A percentile compares a stretch with the other conserved stretches of the same genome.
phyloP scores from a whole-genome alignment of 2,888 invertebrate species.

The Julus scandinavius region DNA sequence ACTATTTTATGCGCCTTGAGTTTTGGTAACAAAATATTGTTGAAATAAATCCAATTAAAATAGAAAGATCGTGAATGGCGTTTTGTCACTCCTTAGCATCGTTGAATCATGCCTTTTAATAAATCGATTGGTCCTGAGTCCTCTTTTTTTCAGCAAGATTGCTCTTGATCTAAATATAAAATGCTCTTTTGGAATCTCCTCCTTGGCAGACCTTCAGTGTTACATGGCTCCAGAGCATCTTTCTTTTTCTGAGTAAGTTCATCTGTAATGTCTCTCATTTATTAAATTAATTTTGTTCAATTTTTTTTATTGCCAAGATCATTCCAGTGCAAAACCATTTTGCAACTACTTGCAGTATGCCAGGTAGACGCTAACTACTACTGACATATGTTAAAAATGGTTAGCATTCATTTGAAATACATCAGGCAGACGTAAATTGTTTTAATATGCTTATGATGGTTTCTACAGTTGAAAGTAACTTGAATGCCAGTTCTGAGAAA shows the following conservation, averaged over 20 bases:
- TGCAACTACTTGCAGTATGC: neutral
- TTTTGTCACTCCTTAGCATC: neutral
- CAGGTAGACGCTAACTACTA: neutral
- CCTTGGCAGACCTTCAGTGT: neutral
- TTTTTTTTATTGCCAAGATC: neutral
- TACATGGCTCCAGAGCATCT: neutral
- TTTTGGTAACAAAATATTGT: conserved; percentile 20
- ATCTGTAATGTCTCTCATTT: neutral
- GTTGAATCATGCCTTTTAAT: neutral
- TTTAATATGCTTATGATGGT: neutral
- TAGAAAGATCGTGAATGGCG: neutral
- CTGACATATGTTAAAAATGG: neutral
- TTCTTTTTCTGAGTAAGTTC: neutral
- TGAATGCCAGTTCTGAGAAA: too few relatives aligned
- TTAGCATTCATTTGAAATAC: neutral
- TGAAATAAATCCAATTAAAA: conserved; percentile 20
- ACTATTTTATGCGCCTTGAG: neutral
- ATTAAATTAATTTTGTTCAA: neutral
- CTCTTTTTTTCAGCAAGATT: neutral
- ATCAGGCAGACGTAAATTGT: neutral
- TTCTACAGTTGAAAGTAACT: neutral
- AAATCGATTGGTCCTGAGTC: neutral
- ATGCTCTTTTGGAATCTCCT: neutral
- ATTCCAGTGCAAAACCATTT: neutral
- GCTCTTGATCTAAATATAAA: neutral